These are phyloP conservation scores for Drosophila mauritiana DNA, from an alignment of 1,140 invertebrate genomes.

Conservation along the genomic window DNA sequence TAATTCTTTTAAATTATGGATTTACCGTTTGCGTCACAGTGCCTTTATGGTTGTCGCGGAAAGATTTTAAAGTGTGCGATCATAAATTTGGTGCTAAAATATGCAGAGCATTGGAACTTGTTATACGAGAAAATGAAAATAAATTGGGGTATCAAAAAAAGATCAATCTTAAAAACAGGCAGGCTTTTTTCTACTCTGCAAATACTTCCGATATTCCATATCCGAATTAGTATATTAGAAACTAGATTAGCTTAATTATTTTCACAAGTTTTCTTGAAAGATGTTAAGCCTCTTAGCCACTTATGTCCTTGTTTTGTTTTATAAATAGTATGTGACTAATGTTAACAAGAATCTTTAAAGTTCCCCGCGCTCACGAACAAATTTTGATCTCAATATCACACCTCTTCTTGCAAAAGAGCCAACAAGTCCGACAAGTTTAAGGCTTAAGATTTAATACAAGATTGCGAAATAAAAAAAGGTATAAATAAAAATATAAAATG, in stretches of 20 bases:
- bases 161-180: slow-evolving; percentile 6
- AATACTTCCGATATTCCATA: background rate
- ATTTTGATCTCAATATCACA: slow-evolving; percentile 44
- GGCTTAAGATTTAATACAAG: slow-evolving; percentile 41
- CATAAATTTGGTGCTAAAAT: slow-evolving; percentile 29
- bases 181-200: background rate
- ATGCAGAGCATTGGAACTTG: slow-evolving; percentile 35
- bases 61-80: slow-evolving; percentile 33
- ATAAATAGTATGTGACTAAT: slow-evolving; percentile 2
- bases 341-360: slow-evolving; percentile 14
- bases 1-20: slow-evolving; percentile 39
- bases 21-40: slow-evolving; percentile 33
- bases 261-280: background rate
- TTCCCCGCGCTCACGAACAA: background rate
- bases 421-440: slow-evolving; percentile 41
- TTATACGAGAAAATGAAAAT: slow-evolving; percentile 20
- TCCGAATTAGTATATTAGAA: too few relatives aligned
- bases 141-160: slow-evolving; percentile 1
- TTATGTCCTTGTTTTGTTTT: background rate
- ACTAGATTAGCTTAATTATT: too few relatives aligned
- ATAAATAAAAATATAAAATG: slow-evolving; percentile 28
- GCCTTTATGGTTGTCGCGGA: slow-evolving; percentile 13
- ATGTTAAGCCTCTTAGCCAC: background rate
- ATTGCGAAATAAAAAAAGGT: slow-evolving; percentile 38
- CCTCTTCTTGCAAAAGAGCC: slow-evolving; percentile 8